Evolutionary conservation across 2,113 vertebrate genomes (phyloP).

Genomic region (Pseudopipra pipra): DNA sequence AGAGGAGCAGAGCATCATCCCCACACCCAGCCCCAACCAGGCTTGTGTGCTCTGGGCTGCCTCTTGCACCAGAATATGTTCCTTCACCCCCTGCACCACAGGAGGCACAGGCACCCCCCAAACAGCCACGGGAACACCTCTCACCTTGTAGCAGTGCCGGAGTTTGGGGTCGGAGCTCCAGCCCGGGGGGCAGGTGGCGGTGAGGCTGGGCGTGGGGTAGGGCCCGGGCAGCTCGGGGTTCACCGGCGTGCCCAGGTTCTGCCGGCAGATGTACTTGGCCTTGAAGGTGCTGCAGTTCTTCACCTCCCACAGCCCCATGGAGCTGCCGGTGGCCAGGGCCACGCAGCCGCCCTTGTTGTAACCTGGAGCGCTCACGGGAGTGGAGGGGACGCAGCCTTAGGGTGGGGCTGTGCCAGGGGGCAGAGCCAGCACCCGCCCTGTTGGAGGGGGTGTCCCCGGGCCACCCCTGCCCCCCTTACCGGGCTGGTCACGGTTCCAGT

Average conservation of each 20-base stretch:
- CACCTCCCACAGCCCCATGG: slow-evolving; percentile 93
- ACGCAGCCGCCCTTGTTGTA: slow-evolving; percentile 85
- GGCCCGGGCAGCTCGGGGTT: slow-evolving; percentile 80
- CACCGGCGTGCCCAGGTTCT: slow-evolving; percentile 83
- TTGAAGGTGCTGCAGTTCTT: slow-evolving; percentile 80
- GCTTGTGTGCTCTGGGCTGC: rapidly evolving
- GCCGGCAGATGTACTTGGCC: slow-evolving; percentile 94
- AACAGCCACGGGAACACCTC: rapidly evolving
- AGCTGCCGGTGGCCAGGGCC: slow-evolving; percentile 85
- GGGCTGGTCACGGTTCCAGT: slow-evolving; percentile 95
- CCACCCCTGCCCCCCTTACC: slow-evolving; percentile 55
- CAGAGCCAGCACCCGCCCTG: background rate
- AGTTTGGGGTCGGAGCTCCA: slow-evolving; percentile 87
- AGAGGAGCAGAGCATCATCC: background rate
- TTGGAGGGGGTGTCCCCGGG: background rate
- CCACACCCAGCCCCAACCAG: background rate
- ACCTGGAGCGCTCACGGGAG: slow-evolving; percentile 65
- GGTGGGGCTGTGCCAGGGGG: rapidly evolving
- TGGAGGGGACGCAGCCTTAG: background rate
- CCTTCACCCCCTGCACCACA: background rate
- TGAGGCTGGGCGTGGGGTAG: slow-evolving; percentile 86
- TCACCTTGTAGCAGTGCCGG: slow-evolving; percentile 93
- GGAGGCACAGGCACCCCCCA: background rate
- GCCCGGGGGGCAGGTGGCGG: slow-evolving; percentile 81
- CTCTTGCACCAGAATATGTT: background rate